Evolutionary conservation across 2,113 vertebrate species (phyloP).

Genomic region (Embiotoca jacksoni): DNA sequence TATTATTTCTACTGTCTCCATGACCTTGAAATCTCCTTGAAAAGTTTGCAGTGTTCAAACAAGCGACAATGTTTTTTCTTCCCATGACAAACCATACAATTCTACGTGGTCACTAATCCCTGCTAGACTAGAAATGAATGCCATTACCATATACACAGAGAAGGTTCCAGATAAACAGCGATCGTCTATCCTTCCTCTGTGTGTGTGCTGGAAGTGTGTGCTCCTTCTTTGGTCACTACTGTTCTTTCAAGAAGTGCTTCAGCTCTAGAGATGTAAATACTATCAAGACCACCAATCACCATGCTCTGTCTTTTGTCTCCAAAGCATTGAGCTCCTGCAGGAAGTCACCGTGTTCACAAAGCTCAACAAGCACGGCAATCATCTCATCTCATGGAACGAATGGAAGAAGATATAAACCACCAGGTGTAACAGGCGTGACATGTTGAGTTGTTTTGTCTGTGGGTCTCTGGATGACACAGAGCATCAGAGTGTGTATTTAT

Average conservation of each 20-base stretch:
- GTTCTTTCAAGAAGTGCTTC: not conserved
- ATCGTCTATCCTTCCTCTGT: not conserved
- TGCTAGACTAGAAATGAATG: not conserved
- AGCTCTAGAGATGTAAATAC: not conserved
- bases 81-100: not conserved
- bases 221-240: not conserved
- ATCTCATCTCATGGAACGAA: slow-evolving; percentile 7
- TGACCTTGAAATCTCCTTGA: slow-evolving; percentile 5
- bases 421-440: not conserved
- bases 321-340: not conserved
- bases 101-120: not conserved
- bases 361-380: not conserved
- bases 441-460: not conserved
- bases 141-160: too few relatives aligned
- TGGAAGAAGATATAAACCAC: slow-evolving; percentile 2
- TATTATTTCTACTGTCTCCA: not conserved
- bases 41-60: not conserved
- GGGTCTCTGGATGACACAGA: not conserved
- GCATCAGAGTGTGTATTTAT: not conserved
- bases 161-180: not conserved
- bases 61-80: not conserved
- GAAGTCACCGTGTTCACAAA: not conserved
- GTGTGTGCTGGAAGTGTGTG: too few relatives aligned
- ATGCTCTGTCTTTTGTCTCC: not conserved
- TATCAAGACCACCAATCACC: not conserved